phyloP scores from a whole-genome alignment of 1,140 invertebrate genomes.

The Euura lappo region DNA sequence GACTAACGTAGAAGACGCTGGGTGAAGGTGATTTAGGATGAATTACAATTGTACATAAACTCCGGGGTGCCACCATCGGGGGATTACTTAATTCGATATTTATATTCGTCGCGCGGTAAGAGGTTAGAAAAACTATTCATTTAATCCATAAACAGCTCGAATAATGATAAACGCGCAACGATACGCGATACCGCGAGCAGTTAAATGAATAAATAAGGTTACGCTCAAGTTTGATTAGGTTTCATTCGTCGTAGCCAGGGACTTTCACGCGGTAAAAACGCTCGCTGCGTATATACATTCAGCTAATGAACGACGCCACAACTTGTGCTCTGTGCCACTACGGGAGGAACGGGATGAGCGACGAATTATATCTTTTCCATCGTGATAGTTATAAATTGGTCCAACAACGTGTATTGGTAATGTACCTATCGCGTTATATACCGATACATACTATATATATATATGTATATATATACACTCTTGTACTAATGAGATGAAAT shows the following conservation, averaged over 20 bases:
- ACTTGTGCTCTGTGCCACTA: not conserved
- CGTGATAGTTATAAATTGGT: conserved; percentile 48
- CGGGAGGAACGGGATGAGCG: not conserved
- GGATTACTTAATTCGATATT: too few species aligned
- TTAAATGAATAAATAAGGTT: conserved; percentile 2
- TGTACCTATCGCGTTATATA: too few species aligned
- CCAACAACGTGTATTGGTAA: conserved; percentile 27
- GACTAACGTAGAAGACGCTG: too few species aligned
- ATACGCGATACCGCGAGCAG: not conserved
- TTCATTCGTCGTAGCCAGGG: not conserved
- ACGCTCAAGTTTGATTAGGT: conserved; percentile 3
- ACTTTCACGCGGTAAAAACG: conserved; percentile 5
- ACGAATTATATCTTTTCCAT: conserved; percentile 3
- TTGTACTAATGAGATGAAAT: conserved; percentile 52
- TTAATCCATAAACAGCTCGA: too few species aligned
- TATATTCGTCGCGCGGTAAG: too few species aligned
- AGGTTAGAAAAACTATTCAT: too few species aligned
- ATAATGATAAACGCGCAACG: too few species aligned
- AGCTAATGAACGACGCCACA: not conserved
- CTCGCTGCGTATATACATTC: not conserved
- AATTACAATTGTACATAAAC: too few species aligned
- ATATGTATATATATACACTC: not conserved
- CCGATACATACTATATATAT: not conserved
- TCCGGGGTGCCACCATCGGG: too few species aligned
- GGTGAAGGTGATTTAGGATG: too few species aligned